phyloP scores from a whole-genome alignment of 2,888 invertebrate species.

The Pyrochroa serraticornis region DNA sequence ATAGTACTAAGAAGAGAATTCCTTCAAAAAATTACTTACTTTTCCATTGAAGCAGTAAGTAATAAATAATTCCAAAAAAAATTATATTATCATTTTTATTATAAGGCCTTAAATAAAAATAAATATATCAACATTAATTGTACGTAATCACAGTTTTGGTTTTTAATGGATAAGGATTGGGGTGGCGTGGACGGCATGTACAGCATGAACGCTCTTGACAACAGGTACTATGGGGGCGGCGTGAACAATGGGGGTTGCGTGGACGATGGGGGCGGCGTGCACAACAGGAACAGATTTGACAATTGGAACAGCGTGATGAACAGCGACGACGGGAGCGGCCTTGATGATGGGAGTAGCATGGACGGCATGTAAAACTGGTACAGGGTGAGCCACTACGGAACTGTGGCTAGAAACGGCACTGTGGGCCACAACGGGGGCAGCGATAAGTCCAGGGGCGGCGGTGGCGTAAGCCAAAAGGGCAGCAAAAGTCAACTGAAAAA shows the following conservation, averaged over 20 bases:
- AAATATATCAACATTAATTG: slow-evolving; percentile 4
- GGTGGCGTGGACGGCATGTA: slow-evolving; percentile 45
- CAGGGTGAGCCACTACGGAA: slow-evolving; percentile 31
- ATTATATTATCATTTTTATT: slow-evolving; percentile 11
- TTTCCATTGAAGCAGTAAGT: no score
- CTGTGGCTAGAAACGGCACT: slow-evolving; percentile 42
- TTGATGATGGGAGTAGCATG: slow-evolving; percentile 42
- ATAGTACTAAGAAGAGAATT: no score
- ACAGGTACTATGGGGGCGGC: slow-evolving; percentile 46
- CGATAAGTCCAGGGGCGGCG: slow-evolving; percentile 32
- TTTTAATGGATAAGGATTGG: slow-evolving; percentile 27
- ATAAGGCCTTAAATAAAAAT: slow-evolving; percentile 12
- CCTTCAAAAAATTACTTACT: no score
- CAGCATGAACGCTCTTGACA: slow-evolving; percentile 43
- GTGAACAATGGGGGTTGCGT: slow-evolving; percentile 35
- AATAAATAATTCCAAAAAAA: neutral
- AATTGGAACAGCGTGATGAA: slow-evolving; percentile 6
- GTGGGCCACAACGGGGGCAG: slow-evolving; percentile 37
- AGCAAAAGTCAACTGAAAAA: slow-evolving; percentile 27
- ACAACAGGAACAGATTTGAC: slow-evolving; percentile 40
- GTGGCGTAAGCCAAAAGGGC: slow-evolving; percentile 39
- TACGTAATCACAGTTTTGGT: slow-evolving; percentile 12
- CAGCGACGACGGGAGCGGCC: slow-evolving; percentile 34
- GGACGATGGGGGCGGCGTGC: slow-evolving; percentile 39
- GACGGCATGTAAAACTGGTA: slow-evolving; percentile 49